phyloP scores from a whole-genome alignment of 30 jellyfish, hydroid and myxozoan species.

The Phacellophora camtschatica region DNA sequence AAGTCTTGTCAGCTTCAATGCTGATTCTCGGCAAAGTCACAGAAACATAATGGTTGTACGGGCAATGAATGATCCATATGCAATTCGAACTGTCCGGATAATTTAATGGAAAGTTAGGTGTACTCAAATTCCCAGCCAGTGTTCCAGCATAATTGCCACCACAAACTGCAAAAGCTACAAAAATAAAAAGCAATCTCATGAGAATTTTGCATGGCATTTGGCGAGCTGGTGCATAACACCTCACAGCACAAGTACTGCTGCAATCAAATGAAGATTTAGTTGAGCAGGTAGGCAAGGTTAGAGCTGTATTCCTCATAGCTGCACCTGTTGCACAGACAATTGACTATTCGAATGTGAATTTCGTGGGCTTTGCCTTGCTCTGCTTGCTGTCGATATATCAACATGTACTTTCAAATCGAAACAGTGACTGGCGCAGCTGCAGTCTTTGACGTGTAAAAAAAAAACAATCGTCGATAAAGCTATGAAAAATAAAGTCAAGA shows the following conservation, averaged over 20 bases:
- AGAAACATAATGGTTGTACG: slow-evolving; percentile 38
- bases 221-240: slow-evolving; percentile 5
- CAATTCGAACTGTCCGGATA: slow-evolving; percentile 65
- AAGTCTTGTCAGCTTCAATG: slow-evolving; percentile 53
- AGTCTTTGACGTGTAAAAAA: too few relatives aligned
- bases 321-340: slow-evolving; percentile 2
- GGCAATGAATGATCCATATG: slow-evolving; percentile 60
- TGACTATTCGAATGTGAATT: too few relatives aligned
- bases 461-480: too few relatives aligned
- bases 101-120: slow-evolving; percentile 55
- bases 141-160: slow-evolving; percentile 69
- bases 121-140: slow-evolving; percentile 49
- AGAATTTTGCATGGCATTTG: background rate
- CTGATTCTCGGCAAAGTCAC: slow-evolving; percentile 18
- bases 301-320: background rate
- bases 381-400: too few relatives aligned
- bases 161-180: slow-evolving; percentile 64
- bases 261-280: background rate
- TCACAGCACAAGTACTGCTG: background rate
- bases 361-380: background rate
- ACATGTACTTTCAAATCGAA: too few relatives aligned
- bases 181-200: background rate
- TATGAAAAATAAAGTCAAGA: too few relatives aligned
- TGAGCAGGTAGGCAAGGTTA: background rate
- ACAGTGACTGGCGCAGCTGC: too few relatives aligned